Evolutionary conservation across 2,797 vertebrate species (phyloP), one percentile per base, ranked within the genome.

Genomic region (Serranus cabrilla): DNA sequence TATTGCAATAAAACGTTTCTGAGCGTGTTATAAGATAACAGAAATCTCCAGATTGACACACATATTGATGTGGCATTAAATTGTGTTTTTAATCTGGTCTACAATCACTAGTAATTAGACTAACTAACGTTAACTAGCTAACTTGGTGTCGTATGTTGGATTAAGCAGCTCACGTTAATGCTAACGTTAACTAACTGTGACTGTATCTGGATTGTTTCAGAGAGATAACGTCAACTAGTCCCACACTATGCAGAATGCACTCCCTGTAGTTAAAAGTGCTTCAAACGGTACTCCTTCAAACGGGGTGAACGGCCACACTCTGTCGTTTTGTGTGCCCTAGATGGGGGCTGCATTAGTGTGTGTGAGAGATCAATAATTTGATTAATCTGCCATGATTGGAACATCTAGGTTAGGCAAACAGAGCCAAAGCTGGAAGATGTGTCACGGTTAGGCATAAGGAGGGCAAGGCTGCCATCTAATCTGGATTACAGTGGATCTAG

Each of bases 401-500:
- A 45, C 39, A 75, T 85, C 49, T 72, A 82, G 49, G 58, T 70
- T 57, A 68, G 65, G 5, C 55, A 75, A 56, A 56, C 43, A 51
- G 63, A 71, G 43, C 42, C 52, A 67, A 63, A 74, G 63, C 65
- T 80, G 58, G 71, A 72, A 63, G 73, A 70, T 76, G 64, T 76
- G 69, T 74, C 67, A 52, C 13, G 1, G 51, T 75, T 23, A 49
- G 51, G 43, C 62, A 25, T 71, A 78, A 83, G 40, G 68, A 87
- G 78, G 70, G 63, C 66, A 82, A 23, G 59, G 47, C 81, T 73
- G 51, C 52, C 73, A 56, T 85, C 62, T 89, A 93, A 90, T 92
- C 85, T 90, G 85, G 87, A 91, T 91, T 91, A 88, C 39, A 68
- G 72, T 82, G 77, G 80, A 90, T 92, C 82, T 85, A 64, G 50